phyloP scores from a whole-genome alignment of 2,797 vertebrate species.

The Gallinago nigripennis region DNA sequence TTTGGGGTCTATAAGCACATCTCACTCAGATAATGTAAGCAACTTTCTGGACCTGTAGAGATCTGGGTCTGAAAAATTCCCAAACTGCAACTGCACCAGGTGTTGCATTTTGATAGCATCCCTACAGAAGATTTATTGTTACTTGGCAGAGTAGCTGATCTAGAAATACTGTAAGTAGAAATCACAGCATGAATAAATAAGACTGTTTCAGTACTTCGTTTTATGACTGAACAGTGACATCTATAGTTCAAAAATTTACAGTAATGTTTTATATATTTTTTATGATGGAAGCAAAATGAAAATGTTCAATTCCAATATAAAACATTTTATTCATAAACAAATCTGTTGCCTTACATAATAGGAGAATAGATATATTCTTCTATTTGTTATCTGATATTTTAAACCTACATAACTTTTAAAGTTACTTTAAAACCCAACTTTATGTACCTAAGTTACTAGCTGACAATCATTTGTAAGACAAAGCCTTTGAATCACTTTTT shows the following conservation, averaged over 20 bases:
- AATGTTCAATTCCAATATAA: background rate
- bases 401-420: background rate
- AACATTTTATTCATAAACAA: background rate
- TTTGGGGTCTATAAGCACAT: background rate
- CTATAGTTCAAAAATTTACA: constrained; percentile 55
- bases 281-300: background rate
- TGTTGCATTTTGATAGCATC: background rate
- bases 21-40: background rate
- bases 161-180: background rate
- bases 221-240: constrained; percentile 68
- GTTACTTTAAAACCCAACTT: background rate
- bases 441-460: background rate
- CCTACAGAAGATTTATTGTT: background rate
- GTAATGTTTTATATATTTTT: background rate
- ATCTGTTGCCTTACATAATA: background rate
- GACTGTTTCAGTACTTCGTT: background rate
- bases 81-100: background rate
- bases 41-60: background rate
- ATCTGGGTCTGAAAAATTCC: background rate
- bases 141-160: background rate
- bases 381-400: background rate
- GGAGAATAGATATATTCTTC: background rate
- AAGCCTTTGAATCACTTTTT: background rate
- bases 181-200: background rate
- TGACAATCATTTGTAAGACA: background rate